A percentile compares a stretch with the other conserved stretches of the same genome.
Evolutionary conservation across 2,888 invertebrate species (phyloP).

Genomic region (Drosophila pegasa): DNA sequence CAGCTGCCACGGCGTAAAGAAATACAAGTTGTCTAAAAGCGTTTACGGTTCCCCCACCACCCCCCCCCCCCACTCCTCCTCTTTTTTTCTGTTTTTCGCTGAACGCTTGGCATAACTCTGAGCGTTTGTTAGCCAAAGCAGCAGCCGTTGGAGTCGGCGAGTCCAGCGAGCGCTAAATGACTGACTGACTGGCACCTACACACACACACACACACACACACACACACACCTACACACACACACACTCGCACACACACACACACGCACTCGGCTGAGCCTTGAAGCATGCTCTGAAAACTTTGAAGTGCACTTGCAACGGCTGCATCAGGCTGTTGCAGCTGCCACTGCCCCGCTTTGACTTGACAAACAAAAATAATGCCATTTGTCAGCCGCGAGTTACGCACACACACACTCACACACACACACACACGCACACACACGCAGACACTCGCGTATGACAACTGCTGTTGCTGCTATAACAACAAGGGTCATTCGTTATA

Average conservation of each 20-base stretch:
- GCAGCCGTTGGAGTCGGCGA: conserved; percentile 4
- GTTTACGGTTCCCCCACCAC: conserved; percentile 51
- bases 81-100: neutral
- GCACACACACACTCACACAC: conserved; percentile 19
- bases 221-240: conserved; percentile 51
- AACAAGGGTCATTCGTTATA: conserved; percentile 53
- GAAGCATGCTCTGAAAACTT: conserved; percentile 74
- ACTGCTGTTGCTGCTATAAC: conserved; percentile 7
- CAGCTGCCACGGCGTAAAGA: conserved; percentile 19
- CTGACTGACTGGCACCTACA: conserved; percentile 18
- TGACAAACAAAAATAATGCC: conserved; percentile 71
- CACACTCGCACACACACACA: conserved; percentile 8
- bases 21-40: conserved; percentile 52
- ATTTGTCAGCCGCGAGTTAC: conserved; percentile 57
- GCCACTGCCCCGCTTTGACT: conserved; percentile 52
- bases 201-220: conserved; percentile 22
- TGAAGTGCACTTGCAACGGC: conserved; percentile 67
- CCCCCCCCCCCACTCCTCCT: too few species aligned
- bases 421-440: neutral
- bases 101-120: conserved; percentile 49
- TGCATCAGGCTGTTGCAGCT: conserved; percentile 39
- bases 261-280: conserved; percentile 63
- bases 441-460: neutral
- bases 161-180: conserved; percentile 49
- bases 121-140: conserved; percentile 44